Percentiles rank a stretch among this genome's conserved stretches.
Evolutionary conservation across 2,888 invertebrate genomes (phyloP).

Genomic region (Neoscelio sp.): DNA sequence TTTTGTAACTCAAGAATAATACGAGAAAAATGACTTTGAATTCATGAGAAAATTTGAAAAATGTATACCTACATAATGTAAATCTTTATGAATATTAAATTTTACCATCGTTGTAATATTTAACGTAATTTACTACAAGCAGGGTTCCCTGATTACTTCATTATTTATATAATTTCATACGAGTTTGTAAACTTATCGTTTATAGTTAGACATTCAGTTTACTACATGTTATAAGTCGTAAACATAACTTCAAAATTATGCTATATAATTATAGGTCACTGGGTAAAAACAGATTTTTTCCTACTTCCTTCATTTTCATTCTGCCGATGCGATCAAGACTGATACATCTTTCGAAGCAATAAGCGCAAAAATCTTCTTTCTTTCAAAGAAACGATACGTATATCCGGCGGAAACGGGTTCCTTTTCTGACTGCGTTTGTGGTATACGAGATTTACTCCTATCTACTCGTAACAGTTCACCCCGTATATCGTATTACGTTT

Average conservation of each 20-base stretch:
- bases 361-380: conserved; percentile 52
- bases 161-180: conserved; percentile 3
- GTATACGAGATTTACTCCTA: conserved; percentile 48
- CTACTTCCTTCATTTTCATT: conserved; percentile 21
- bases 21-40: too few species aligned
- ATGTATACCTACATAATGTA: conserved; percentile 5
- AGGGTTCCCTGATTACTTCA: not conserved
- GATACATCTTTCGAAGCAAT: conserved; percentile 40
- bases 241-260: not conserved
- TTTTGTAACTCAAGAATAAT: too few species aligned
- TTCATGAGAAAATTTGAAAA: too few species aligned
- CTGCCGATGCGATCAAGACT: conserved; percentile 36
- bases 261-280: conserved; percentile 37
- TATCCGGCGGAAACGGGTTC: conserved; percentile 72
- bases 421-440: conserved; percentile 67
- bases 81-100: conserved; percentile 6
- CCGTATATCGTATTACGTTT: conserved; percentile 69
- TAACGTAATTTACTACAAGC: not conserved
- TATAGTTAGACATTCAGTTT: not conserved
- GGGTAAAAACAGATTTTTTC: conserved; percentile 36
- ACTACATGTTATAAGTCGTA: too few species aligned
- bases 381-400: conserved; percentile 71
- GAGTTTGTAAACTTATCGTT: not conserved
- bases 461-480: conserved; percentile 40
- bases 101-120: not conserved